A percentile compares a stretch with the other conserved stretches of the same genome.
phyloP scores from a whole-genome alignment of 2,797 vertebrate species.

The Trichosurus vulpecula region DNA sequence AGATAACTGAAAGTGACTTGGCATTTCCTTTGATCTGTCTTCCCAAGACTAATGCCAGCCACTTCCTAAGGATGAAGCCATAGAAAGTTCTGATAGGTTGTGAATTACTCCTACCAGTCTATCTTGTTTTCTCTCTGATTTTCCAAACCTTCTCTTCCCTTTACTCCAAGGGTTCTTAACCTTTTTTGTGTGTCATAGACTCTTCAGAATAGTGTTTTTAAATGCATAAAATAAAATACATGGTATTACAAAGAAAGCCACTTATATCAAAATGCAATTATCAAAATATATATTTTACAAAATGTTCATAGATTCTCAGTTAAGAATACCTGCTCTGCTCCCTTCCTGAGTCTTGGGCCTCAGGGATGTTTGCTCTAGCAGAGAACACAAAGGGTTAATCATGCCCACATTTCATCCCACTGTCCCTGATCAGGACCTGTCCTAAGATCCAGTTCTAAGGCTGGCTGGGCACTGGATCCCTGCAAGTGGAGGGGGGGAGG shows the following conservation, averaged over 20 bases:
- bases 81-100: not conserved
- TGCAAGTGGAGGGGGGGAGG: slow-evolving; percentile 22
- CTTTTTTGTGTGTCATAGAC: not conserved
- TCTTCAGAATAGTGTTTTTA: not conserved
- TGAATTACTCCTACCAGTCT: not conserved
- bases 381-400: not conserved
- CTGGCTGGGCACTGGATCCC: slow-evolving; percentile 10
- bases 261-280: not conserved
- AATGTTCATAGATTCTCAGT: not conserved
- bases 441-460: slow-evolving; percentile 17
- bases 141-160: not conserved
- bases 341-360: not conserved
- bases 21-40: not conserved
- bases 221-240: not conserved
- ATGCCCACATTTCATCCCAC: not conserved
- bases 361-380: not conserved
- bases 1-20: not conserved
- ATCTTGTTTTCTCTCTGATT: not conserved
- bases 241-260: not conserved
- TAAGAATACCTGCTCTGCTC: not conserved
- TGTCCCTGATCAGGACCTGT: not conserved
- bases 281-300: not conserved
- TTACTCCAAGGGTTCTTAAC: not conserved
- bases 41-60: slow-evolving; percentile 18
- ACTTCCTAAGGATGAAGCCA: not conserved